A percentile compares a stretch with the other conserved stretches of the same genome.
These are phyloP conservation scores for Vireo altiloquus DNA, from an alignment of 2,113 vertebrate species.

Conservation along the genomic window DNA sequence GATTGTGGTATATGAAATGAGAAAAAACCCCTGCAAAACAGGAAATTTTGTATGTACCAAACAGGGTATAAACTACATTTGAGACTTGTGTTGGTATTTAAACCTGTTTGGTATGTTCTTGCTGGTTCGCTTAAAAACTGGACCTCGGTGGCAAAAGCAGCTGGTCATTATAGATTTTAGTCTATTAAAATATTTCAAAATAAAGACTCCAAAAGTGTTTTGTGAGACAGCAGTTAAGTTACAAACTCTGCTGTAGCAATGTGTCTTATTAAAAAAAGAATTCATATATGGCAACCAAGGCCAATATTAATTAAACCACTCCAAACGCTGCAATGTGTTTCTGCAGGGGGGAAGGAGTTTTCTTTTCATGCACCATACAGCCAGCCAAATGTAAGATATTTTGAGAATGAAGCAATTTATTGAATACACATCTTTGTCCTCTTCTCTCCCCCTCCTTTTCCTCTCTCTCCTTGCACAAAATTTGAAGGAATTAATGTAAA, in stretches of 20 bases:
- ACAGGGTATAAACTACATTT: not conserved
- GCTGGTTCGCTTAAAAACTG: not conserved
- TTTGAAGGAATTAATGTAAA: conserved; percentile 41
- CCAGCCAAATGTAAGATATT: not conserved
- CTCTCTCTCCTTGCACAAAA: not conserved
- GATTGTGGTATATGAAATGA: not conserved
- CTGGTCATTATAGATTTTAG: not conserved
- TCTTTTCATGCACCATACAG: not conserved
- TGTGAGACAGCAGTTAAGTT: not conserved
- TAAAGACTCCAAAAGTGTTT: not conserved
- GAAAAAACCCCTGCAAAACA: not conserved
- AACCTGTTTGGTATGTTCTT: not conserved
- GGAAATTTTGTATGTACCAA: not conserved
- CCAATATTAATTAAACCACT: not conserved
- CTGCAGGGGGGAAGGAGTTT: not conserved
- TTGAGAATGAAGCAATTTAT: conserved; percentile 31
- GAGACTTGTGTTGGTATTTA: not conserved
- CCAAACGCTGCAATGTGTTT: not conserved
- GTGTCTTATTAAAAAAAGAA: not conserved
- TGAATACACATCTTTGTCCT: not conserved
- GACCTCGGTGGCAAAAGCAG: not conserved
- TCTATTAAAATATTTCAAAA: not conserved
- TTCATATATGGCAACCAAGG: not conserved
- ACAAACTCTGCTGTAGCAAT: not conserved
- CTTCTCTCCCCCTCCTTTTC: not conserved